Evolutionary conservation across 2,797 vertebrate species (phyloP).

Genomic region (Cynodonichthys magdalenae): DNA sequence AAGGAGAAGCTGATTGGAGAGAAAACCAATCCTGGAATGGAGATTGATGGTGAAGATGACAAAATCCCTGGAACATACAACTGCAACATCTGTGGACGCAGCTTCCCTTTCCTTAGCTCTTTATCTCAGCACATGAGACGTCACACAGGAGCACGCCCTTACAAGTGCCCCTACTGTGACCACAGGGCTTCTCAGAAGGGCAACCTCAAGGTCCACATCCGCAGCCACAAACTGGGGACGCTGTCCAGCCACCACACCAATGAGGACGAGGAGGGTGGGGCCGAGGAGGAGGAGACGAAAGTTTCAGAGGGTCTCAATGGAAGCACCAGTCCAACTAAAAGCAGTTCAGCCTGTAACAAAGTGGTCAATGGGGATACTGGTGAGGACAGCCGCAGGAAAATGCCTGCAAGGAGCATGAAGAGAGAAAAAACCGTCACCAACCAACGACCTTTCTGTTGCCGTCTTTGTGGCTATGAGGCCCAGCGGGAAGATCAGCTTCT

Average conservation of each 20-base stretch:
- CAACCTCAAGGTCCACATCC: conserved; percentile 95
- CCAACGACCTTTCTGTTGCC: conserved; percentile 88
- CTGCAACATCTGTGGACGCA: conserved; percentile 92
- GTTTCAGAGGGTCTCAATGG: conserved; percentile 88
- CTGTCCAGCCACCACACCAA: conserved; percentile 86
- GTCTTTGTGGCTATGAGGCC: conserved; percentile 88
- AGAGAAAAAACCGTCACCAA: conserved; percentile 75
- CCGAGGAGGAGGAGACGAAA: conserved; percentile 79
- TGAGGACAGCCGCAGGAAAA: conserved; percentile 82
- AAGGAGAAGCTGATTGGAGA: conserved; percentile 54
- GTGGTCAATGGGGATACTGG: conserved; percentile 82
- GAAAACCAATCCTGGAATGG: conserved; percentile 66
- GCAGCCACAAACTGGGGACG: conserved; percentile 91
- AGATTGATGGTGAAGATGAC: conserved; percentile 77
- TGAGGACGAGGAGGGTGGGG: conserved; percentile 75
- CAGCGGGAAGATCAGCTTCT: conserved; percentile 89
- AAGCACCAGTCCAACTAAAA: conserved; percentile 92
- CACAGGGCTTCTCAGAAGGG: conserved; percentile 96
- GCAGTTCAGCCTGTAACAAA: conserved; percentile 90
- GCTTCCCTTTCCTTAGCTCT: conserved; percentile 95
- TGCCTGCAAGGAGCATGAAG: conserved; percentile 85
- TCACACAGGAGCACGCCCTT: conserved; percentile 94
- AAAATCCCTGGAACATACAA: conserved; percentile 80
- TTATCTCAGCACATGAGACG: conserved; percentile 96
- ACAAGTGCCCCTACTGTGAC: conserved; percentile 96